A percentile compares a stretch with the other conserved stretches of the same genome.
Conservation (phyloP, 2,113 vertebrate species). For the Chionomys nivalis region DNA sequence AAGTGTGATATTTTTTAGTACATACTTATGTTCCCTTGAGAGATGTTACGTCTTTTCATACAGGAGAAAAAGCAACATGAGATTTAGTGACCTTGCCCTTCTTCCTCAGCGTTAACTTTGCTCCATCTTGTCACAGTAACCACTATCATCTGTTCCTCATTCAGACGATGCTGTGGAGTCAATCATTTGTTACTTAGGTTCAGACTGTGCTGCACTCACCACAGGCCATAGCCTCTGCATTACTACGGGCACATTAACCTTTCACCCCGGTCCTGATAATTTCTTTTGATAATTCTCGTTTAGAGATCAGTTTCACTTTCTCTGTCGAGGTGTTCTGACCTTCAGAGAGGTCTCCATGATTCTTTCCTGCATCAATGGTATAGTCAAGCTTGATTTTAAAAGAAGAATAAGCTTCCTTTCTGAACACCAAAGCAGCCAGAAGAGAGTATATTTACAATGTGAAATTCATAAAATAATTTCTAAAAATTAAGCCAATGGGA, state of each 20-base stretch:
- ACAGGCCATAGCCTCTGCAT: background rate
- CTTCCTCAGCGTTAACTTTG: background rate
- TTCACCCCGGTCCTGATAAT: background rate
- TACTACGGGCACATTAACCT: background rate
- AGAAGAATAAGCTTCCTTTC: background rate
- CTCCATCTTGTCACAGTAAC: background rate
- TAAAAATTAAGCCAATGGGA: background rate
- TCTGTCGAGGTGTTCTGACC: background rate
- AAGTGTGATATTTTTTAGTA: background rate
- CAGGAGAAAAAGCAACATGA: background rate
- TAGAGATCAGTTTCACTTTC: background rate
- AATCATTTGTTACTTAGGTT: background rate
- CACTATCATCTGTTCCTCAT: background rate
- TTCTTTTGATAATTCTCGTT: slow-evolving; percentile 28
- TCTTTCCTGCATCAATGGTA: slow-evolving; percentile 26
- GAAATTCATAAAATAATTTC: slow-evolving; percentile 14
- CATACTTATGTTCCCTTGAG: background rate
- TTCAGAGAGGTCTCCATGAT: background rate
- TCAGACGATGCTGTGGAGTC: background rate
- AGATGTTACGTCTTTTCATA: background rate
- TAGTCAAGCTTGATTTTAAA: background rate
- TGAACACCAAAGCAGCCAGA: background rate
- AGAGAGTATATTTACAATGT: background rate
- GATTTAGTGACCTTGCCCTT: background rate
- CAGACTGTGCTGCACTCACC: background rate